Conservation (phyloP, 2,113 vertebrate species). For the Pygoscelis adeliae region DNA sequence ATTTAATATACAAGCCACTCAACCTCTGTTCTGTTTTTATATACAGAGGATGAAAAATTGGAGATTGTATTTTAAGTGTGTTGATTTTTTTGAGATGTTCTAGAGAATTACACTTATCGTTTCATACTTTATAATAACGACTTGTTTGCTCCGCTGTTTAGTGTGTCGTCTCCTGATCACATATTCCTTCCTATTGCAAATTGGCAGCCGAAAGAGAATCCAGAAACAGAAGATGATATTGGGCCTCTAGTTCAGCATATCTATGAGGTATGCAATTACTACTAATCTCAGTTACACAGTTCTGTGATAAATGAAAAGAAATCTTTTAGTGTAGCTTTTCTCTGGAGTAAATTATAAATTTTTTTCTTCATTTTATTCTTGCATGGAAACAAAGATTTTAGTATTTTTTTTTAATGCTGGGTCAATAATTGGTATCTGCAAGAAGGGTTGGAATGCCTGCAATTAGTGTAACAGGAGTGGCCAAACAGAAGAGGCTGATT, state of each 20-base stretch:
- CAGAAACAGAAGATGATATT: constrained; percentile 88
- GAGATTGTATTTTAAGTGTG: rapidly evolving
- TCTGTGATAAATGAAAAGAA: background rate
- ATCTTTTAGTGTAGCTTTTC: background rate
- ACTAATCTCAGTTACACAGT: background rate
- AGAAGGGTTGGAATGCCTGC: background rate
- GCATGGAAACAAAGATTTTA: background rate
- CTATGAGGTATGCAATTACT: constrained; percentile 84
- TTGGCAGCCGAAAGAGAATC: constrained; percentile 85
- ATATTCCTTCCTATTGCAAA: constrained; percentile 93
- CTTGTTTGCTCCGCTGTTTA: constrained; percentile 64
- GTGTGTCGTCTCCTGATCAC: constrained; percentile 89
- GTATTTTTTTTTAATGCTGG: background rate
- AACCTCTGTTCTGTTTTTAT: background rate
- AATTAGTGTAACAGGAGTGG: background rate
- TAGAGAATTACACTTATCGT: background rate
- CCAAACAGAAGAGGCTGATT: background rate
- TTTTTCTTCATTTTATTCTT: background rate
- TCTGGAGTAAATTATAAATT: background rate
- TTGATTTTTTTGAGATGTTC: background rate
- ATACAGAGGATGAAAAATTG: background rate
- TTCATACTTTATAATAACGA: background rate
- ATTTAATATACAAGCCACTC: background rate
- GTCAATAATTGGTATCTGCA: background rate
- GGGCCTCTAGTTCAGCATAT: constrained; percentile 91